Conservation (phyloP, 2,797 vertebrate genomes). For the Helicolenus hilgendorfi region DNA sequence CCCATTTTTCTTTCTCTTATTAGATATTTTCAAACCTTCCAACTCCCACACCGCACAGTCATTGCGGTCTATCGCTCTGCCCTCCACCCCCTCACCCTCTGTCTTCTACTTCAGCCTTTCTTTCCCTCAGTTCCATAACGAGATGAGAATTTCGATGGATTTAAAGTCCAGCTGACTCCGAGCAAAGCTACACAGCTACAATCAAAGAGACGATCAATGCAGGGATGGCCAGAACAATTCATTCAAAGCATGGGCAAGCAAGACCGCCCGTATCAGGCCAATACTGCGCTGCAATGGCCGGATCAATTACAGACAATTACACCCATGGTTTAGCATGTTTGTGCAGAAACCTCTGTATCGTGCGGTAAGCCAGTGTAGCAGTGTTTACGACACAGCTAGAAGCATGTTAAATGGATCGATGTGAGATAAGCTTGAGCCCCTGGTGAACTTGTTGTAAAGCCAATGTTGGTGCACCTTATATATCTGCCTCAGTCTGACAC, state of each 20-base stretch:
- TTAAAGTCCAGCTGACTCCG: constrained; percentile 7
- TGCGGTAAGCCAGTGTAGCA: background rate
- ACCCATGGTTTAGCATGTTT: constrained; percentile 52
- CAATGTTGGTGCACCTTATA: background rate
- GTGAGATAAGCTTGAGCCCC: constrained; percentile 25
- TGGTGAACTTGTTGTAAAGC: constrained; percentile 35
- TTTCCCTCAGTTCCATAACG: constrained; percentile 16
- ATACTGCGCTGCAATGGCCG: background rate
- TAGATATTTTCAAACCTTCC: constrained; percentile 70
- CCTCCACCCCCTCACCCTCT: constrained; percentile 38
- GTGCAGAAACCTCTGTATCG: background rate
- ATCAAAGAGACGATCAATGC: constrained; percentile 55
- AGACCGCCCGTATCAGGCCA: background rate
- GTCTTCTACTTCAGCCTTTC: constrained; percentile 28
- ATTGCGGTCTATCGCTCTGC: constrained; percentile 27
- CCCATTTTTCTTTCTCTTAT: constrained; percentile 65
- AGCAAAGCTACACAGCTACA: constrained; percentile 29
- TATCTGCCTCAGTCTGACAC: constrained; percentile 6
- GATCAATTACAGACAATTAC: constrained; percentile 64
- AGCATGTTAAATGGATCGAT: constrained; percentile 51
- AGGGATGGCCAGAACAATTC: constrained; percentile 9
- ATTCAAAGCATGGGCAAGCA: constrained; percentile 2
- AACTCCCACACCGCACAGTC: constrained; percentile 40
- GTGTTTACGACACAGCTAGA: constrained; percentile 31
- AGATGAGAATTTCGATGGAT: constrained; percentile 51